Evolutionary conservation across 2,888 invertebrate genomes (phyloP).

Genomic region (Lasius fuliginosus): DNA sequence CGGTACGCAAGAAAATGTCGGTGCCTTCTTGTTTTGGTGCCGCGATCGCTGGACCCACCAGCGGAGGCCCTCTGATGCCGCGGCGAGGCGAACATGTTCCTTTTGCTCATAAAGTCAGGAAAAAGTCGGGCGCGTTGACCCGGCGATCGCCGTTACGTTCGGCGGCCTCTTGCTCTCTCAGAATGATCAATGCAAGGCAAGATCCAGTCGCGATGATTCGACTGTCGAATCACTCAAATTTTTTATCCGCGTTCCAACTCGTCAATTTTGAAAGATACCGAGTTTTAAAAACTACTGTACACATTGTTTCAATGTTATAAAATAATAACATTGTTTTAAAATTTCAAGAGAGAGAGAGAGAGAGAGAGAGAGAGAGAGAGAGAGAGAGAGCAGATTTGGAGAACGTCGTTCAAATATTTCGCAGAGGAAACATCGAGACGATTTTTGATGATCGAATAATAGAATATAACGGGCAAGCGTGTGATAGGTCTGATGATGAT

Average conservation of each 20-base stretch:
- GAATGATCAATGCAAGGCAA: background rate
- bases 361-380: too few species aligned
- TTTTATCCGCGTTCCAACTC: background rate
- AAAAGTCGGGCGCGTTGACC: constrained; percentile 46
- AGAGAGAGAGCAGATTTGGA: background rate
- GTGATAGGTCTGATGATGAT: background rate
- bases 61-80: background rate
- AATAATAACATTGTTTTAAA: background rate
- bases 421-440: background rate
- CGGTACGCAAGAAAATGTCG: constrained; percentile 67
- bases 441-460: background rate
- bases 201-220: background rate
- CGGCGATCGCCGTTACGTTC: constrained; percentile 43
- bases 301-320: background rate
- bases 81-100: background rate
- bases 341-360: background rate
- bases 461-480: background rate
- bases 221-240: background rate
- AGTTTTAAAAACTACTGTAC: background rate
- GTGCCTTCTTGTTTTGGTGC: constrained; percentile 30
- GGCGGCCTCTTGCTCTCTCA: constrained; percentile 14
- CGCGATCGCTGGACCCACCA: background rate
- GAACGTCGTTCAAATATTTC: background rate
- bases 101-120: constrained; percentile 45
- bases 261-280: background rate